Evolutionary conservation across 2,113 vertebrate species (phyloP).

Genomic region (Phaethon lepturus): DNA sequence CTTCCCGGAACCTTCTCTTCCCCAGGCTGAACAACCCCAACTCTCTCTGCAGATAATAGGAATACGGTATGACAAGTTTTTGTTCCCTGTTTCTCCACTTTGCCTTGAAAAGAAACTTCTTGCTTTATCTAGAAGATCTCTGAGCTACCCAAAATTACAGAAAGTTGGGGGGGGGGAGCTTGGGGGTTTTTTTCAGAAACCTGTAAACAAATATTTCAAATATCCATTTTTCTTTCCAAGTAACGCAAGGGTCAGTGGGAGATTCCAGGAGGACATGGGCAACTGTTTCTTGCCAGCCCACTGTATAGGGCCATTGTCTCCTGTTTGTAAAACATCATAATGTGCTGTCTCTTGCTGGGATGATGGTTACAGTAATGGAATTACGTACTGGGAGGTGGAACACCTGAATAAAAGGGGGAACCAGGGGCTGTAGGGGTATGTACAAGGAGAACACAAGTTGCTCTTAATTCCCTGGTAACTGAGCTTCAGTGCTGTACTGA

Average conservation of each 20-base stretch:
- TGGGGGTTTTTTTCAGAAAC: neutral
- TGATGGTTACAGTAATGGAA: neutral
- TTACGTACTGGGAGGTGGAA: neutral
- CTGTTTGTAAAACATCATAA: neutral
- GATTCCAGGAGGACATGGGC: neutral
- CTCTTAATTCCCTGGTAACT: neutral
- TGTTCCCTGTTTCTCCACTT: neutral
- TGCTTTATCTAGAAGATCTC: neutral
- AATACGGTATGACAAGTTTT: neutral
- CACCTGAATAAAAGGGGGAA: neutral
- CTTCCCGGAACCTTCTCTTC: too few species aligned
- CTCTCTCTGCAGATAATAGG: neutral
- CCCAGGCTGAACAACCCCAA: too few species aligned
- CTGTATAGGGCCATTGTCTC: neutral
- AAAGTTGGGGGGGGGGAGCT: neutral
- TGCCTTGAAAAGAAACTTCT: neutral
- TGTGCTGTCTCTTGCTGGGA: neutral
- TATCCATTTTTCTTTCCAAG: neutral
- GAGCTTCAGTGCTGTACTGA: neutral
- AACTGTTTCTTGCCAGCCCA: neutral
- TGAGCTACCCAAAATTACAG: neutral
- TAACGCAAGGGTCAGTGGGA: neutral
- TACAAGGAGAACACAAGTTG: neutral
- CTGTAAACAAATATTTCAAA: neutral
- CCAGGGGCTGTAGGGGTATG: fast-evolving